Evolutionary conservation across 1,140 invertebrate species (phyloP).

Genomic region (Nixonia krombeini): DNA sequence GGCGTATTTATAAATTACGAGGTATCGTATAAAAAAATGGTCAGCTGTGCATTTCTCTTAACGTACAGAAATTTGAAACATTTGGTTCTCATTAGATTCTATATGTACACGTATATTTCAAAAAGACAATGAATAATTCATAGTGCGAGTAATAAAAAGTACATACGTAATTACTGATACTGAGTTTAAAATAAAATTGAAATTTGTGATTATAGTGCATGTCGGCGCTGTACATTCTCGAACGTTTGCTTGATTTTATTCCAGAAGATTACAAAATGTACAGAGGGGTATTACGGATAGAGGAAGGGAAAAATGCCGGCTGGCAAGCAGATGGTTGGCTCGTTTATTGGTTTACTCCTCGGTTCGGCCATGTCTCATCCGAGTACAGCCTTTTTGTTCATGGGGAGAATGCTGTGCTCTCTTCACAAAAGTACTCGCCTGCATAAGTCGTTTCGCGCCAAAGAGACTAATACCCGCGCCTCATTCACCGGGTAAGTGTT

Average conservation of each 20-base stretch:
- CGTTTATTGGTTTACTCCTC: conserved; percentile 72
- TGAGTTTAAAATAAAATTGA: too few species aligned
- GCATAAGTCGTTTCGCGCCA: conserved; percentile 41
- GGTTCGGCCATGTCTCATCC: conserved; percentile 60
- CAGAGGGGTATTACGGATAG: conserved; percentile 47
- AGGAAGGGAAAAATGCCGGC: conserved; percentile 67
- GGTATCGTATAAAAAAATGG: background rate
- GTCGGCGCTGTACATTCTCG: too few species aligned
- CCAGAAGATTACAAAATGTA: conserved; percentile 65
- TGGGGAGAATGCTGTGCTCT: conserved; percentile 33
- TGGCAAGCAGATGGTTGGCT: conserved; percentile 71
- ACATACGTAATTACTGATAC: too few species aligned
- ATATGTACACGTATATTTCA: too few species aligned
- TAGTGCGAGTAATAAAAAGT: too few species aligned
- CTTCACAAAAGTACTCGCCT: conserved; percentile 34
- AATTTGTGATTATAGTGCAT: too few species aligned
- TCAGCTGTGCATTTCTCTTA: too few species aligned
- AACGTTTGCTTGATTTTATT: too few species aligned
- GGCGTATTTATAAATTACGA: conserved; percentile 33
- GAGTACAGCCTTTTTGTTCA: conserved; percentile 53
- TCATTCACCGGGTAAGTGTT: conserved; percentile 53
- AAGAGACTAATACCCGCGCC: conserved; percentile 32
- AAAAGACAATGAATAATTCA: too few species aligned
- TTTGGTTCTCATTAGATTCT: too few species aligned
- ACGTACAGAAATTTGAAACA: too few species aligned